phyloP scores from a whole-genome alignment of 2,888 invertebrate species.

The Aphidoletes aphidimyza region DNA sequence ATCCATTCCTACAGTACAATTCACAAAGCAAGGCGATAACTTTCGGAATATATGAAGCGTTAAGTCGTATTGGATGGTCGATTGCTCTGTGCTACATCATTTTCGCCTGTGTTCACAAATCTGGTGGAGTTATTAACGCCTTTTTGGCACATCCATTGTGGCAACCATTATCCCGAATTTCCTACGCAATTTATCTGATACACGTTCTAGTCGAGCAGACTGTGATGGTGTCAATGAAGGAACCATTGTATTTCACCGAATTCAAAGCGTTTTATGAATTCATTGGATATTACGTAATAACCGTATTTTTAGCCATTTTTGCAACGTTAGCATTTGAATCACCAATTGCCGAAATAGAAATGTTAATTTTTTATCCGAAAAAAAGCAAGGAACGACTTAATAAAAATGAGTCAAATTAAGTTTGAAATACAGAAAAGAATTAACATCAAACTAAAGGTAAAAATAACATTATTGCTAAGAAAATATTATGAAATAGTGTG shows the following conservation, averaged over 20 bases:
- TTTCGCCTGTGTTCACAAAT: constrained; percentile 62
- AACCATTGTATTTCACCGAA: constrained; percentile 60
- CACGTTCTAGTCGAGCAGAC: constrained; percentile 60
- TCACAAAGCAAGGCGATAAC: constrained; percentile 62
- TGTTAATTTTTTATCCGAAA: no score
- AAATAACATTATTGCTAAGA: no score
- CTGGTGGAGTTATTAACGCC: constrained; percentile 61
- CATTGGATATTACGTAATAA: background rate
- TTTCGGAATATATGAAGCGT: constrained; percentile 61
- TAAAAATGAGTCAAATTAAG: no score
- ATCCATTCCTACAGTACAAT: constrained; percentile 62
- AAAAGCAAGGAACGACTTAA: no score
- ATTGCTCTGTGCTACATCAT: constrained; percentile 62
- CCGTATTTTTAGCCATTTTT: constrained; percentile 62
- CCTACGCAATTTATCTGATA: constrained; percentile 62
- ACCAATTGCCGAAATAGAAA: no score
- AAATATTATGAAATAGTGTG: no score
- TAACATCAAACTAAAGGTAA: no score
- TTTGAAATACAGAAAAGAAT: no score
- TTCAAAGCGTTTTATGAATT: constrained; percentile 59
- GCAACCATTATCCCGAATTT: constrained; percentile 62
- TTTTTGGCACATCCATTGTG: constrained; percentile 62
- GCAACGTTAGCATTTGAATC: constrained; percentile 68
- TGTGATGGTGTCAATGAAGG: constrained; percentile 58
- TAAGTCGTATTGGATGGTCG: constrained; percentile 62